These are phyloP conservation scores for Siphlonurus alternatus DNA, from an alignment of 2,888 invertebrate genomes.

Conservation along the genomic window DNA sequence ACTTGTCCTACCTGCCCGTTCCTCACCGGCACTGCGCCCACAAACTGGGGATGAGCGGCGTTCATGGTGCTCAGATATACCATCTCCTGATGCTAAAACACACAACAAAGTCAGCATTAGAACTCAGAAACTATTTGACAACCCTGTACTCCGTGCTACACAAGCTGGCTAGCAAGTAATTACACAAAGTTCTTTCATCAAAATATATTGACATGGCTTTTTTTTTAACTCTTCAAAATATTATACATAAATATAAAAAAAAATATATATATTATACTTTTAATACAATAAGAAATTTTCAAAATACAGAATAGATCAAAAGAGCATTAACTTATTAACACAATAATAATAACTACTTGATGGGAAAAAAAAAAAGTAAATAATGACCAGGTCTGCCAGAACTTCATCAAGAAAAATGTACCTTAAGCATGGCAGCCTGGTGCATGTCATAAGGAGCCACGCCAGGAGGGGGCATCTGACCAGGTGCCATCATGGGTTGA, in stretches of 20 bases:
- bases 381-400: too few relatives aligned
- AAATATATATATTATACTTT: neutral
- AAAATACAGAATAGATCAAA: too few relatives aligned
- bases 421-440: constrained; percentile 1
- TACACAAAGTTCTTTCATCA: too few relatives aligned
- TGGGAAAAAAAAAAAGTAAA: neutral
- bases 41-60: neutral
- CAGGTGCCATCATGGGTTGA: neutral
- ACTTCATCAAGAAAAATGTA: too few relatives aligned
- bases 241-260: neutral
- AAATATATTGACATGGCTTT: neutral
- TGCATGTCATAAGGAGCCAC: neutral
- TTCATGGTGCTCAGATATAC: neutral
- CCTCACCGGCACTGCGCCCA: neutral
- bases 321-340: too few relatives aligned
- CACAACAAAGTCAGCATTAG: neutral
- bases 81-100: neutral
- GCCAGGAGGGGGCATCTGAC: neutral
- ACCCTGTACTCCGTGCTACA: too few relatives aligned
- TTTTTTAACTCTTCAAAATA: neutral
- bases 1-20: neutral
- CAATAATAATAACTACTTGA: too few relatives aligned
- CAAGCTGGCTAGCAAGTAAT: too few relatives aligned
- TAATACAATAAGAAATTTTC: too few relatives aligned
- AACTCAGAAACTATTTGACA: too few relatives aligned